These are phyloP conservation scores for Fulmarus glacialis DNA, from an alignment of 2,113 vertebrate genomes.

Conservation along the genomic window DNA sequence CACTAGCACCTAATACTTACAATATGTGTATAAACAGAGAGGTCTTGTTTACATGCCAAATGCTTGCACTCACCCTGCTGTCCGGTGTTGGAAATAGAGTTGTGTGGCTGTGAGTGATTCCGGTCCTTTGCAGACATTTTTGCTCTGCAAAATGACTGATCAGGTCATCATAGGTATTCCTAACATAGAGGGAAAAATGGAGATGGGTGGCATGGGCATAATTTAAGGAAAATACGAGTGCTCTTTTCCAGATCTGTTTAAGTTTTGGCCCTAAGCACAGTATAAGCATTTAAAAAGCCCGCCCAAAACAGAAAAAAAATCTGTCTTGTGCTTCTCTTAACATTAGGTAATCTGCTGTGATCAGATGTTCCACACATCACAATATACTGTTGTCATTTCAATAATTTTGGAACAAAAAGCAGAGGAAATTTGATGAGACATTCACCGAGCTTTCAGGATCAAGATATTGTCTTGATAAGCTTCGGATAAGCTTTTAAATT, in stretches of 20 bases:
- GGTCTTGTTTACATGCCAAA: conserved; percentile 64
- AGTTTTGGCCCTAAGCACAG: neutral
- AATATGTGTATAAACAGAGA: conserved; percentile 68
- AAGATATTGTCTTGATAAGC: too few species aligned
- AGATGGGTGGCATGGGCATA: neutral
- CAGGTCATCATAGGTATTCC: neutral
- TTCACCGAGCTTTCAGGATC: neutral
- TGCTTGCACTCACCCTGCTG: conserved; percentile 30
- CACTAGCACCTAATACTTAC: conserved; percentile 59
- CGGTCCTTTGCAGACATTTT: neutral
- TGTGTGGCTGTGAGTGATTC: conserved; percentile 24
- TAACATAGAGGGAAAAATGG: neutral
- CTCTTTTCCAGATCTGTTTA: neutral
- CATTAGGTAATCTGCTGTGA: neutral
- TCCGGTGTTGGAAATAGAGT: neutral
- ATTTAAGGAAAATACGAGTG: neutral
- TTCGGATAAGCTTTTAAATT: neutral
- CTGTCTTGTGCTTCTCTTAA: neutral
- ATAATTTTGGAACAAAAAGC: neutral
- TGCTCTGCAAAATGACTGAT: neutral
- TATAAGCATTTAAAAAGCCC: neutral
- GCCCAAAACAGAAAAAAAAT: neutral
- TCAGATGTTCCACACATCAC: neutral
- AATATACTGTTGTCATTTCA: neutral
- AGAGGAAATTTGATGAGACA: neutral